Conservation (phyloP, 2,888 invertebrate species). For the Heliconius hortense region DNA sequence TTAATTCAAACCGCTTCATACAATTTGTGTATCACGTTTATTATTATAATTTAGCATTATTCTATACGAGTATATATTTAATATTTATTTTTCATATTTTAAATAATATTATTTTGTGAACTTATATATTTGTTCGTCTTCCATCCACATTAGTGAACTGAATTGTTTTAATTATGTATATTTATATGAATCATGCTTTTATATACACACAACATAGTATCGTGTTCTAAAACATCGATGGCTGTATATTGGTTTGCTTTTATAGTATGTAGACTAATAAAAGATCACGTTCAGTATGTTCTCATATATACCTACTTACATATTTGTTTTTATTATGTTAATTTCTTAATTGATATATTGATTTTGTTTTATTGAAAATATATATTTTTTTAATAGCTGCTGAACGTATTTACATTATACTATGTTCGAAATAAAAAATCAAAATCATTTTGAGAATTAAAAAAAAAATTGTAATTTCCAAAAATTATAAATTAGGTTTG, state of each 20-base stretch:
- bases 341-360: neutral
- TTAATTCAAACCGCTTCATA: neutral
- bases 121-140: neutral
- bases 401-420: conserved; percentile 7
- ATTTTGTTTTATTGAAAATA: neutral
- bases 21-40: neutral
- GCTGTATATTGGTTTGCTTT: conserved; percentile 22
- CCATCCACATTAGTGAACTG: neutral
- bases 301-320: conserved; percentile 5
- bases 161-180: neutral
- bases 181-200: conserved; percentile 18
- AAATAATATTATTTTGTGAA: neutral
- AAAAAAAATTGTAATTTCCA: neutral
- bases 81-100: neutral
- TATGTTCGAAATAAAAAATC: neutral
- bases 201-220: conserved; percentile 16
- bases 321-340: neutral
- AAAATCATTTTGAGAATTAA: neutral
- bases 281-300: neutral
- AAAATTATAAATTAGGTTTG: neutral
- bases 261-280: conserved; percentile 19
- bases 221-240: conserved; percentile 23
- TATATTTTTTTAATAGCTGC: neutral
- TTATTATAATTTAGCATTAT: neutral
- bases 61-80: neutral